Base-by-base conservation (phyloP, 2,113 vertebrate genomes). In the Colius striatus region DNA sequence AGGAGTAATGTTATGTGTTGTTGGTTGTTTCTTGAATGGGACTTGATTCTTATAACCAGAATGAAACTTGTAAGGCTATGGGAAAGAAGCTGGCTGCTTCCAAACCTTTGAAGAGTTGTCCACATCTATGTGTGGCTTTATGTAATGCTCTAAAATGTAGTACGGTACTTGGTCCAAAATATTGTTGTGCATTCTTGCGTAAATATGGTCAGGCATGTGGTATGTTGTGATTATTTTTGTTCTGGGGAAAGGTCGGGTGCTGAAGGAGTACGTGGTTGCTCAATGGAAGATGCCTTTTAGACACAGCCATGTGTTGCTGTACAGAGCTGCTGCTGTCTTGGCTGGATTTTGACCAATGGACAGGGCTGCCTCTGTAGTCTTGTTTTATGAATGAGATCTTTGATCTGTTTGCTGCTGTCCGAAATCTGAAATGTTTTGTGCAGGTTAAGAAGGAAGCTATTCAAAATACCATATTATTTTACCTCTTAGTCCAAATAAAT, bases 401-500 rank as follows among this genome's bases (percentile, higher is more conserved):
- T 95, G 68, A 55, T 95, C 76, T 94, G 48, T 89, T 74, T 81
- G 76, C 91, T 94, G 92, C 92, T 95, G 76, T 77, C 68, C 81
- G 92, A 65, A 93, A 77, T 50, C 63, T 70, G 75, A 84, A 81
- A 63, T 78, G 76, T 90, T 90, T 78, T 91, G 73, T 94, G 80
- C 57, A 90, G 91, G 73, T 61, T 75, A 82, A 93, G 86, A 80
- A 95, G 73, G 70, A 92, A 84, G 84, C 70, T 96, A 81, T 95
- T 96, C 66, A 78, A 89, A 91, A 92, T 57, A 93, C 80, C 89
- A 5, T 77, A 84, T 90, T 62, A 90, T 81, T 93, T 94, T 93
- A 83, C 80, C 83, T 92, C 68, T 84, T 92, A 88, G 57, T 65
- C 86, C 57, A 94, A 95, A 95, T 97, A 97, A 95, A 95, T 92